Conservation (phyloP, 2,797 vertebrate genomes). For the Enteromius afrohamiltoni region DNA sequence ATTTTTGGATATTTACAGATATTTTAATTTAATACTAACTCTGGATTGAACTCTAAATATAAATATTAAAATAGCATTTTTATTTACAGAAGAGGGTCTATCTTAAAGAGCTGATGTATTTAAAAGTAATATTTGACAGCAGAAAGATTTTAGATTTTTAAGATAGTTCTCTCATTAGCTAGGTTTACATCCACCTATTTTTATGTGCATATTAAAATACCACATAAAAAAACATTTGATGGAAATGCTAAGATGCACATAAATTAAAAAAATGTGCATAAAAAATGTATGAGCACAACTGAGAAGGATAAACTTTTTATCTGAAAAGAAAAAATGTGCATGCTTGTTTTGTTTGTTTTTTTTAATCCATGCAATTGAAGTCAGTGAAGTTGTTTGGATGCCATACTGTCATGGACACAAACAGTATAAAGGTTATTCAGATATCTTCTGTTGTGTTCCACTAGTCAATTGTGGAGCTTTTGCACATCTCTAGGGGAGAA, state of each 20-base stretch:
- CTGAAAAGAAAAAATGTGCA: too few species aligned
- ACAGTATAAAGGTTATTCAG: not conserved
- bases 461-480: not conserved
- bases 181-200: too few species aligned
- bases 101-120: not conserved
- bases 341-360: too few species aligned
- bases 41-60: not conserved
- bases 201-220: too few species aligned
- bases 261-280: too few species aligned
- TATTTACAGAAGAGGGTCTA: not conserved
- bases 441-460: not conserved
- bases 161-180: not conserved
- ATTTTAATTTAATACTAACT: not conserved
- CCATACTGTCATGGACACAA: not conserved
- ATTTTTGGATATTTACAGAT: not conserved
- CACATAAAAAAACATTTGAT: too few species aligned
- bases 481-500: slow-evolving; percentile 1
- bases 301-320: too few species aligned
- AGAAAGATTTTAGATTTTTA: too few species aligned
- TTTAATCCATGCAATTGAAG: not conserved
- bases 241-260: too few species aligned
- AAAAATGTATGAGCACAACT: too few species aligned
- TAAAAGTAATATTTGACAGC: not conserved
- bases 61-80: not conserved
- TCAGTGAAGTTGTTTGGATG: not conserved